A percentile compares a stretch with the other conserved stretches of the same genome.
Conservation (phyloP, 2,888 invertebrate species). For the Cristatella mucedo region DNA sequence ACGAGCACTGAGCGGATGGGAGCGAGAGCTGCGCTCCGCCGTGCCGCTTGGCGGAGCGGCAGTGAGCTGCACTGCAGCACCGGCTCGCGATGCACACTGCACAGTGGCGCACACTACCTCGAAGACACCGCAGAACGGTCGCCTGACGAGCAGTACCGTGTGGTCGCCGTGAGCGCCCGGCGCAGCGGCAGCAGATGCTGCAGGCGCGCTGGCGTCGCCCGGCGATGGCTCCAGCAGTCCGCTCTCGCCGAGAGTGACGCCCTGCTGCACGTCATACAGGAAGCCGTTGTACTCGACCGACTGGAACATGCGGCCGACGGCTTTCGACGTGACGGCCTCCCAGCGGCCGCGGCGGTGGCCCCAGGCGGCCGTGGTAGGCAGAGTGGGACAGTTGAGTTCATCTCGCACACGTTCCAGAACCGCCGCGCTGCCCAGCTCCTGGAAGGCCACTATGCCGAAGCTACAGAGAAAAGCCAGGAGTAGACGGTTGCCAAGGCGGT, state of each 20-base stretch:
- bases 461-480: conserved; percentile 39
- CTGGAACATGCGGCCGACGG: conserved; percentile 23
- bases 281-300: conserved; percentile 26
- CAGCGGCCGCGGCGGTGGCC: conserved; percentile 46
- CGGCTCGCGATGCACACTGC: too few relatives aligned
- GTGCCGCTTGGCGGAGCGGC: too few relatives aligned
- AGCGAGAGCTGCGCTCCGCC: too few relatives aligned
- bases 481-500: neutral
- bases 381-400: conserved; percentile 29
- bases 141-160: conserved; percentile 20
- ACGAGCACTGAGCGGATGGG: too few relatives aligned
- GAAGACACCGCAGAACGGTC: conserved; percentile 23
- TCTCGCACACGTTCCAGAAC: conserved; percentile 47
- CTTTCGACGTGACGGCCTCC: conserved; percentile 35
- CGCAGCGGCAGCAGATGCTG: neutral
- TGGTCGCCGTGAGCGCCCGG: conserved; percentile 1
- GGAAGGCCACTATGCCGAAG: conserved; percentile 55
- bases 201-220: neutral
- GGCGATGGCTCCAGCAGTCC: conserved; percentile 19
- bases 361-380: conserved; percentile 29
- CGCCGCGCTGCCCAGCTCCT: conserved; percentile 52
- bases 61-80: too few relatives aligned
- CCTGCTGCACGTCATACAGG: conserved; percentile 27
- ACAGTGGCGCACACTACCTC: conserved; percentile 16
- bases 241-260: conserved; percentile 22